phyloP scores from a whole-genome alignment of 2,888 invertebrate species.

The Cantharis flavilabris region DNA sequence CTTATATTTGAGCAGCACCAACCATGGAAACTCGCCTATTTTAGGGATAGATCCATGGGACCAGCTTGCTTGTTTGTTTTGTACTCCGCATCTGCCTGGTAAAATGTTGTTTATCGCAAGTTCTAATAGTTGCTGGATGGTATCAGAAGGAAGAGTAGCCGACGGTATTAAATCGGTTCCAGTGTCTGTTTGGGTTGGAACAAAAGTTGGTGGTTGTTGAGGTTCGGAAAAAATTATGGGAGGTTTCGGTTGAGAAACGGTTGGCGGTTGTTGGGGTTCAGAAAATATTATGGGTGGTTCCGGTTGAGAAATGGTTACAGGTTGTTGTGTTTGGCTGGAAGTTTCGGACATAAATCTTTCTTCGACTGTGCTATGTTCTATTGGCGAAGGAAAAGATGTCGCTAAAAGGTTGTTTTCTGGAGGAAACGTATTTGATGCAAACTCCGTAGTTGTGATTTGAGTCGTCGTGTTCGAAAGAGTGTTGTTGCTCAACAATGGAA shows the following conservation, averaged over 20 bases:
- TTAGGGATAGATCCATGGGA: conserved; percentile 52
- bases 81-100: background rate
- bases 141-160: background rate
- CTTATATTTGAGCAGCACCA: conserved; percentile 54
- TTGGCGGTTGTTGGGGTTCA: background rate
- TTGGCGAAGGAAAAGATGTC: too few species aligned
- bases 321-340: background rate
- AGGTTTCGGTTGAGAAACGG: background rate
- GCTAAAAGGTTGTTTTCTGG: background rate
- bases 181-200: background rate
- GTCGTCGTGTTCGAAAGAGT: background rate
- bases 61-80: conserved; percentile 38
- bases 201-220: background rate
- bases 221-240: background rate
- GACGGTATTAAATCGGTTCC: background rate
- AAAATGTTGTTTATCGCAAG: background rate
- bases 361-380: background rate
- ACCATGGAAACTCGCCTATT: conserved; percentile 58
- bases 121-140: background rate
- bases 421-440: background rate
- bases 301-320: background rate
- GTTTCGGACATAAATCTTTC: background rate
- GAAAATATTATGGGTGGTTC: background rate
- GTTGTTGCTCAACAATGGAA: background rate
- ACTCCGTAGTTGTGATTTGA: background rate